These are phyloP conservation scores for Pachydiplax longipennis DNA, from an alignment of 2,888 invertebrate species.

Conservation along the genomic window DNA sequence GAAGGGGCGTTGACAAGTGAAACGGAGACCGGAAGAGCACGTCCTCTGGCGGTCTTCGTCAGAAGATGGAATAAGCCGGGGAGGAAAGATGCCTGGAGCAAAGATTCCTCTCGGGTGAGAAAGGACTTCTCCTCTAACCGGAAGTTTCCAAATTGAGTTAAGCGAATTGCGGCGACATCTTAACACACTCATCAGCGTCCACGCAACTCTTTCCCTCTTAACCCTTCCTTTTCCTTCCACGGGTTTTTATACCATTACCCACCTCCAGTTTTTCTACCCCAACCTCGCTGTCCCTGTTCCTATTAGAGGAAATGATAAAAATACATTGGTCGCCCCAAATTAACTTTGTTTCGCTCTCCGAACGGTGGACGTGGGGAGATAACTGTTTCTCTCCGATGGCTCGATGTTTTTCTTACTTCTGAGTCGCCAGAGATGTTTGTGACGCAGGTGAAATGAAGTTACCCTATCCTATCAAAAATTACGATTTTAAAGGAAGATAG, in stretches of 20 bases:
- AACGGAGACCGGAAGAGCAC: not conserved
- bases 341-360: no score
- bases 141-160: constrained; percentile 1
- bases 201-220: not conserved
- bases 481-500: no score
- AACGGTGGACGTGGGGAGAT: no score
- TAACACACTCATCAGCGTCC: not conserved
- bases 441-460: no score
- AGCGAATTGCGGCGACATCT: not conserved
- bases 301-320: not conserved
- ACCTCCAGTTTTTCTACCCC: not conserved
- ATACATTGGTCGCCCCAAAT: no score
- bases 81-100: not conserved
- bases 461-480: no score
- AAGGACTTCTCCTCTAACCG: not conserved
- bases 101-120: not conserved
- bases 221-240: not conserved
- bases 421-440: no score
- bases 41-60: not conserved
- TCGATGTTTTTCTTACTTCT: no score
- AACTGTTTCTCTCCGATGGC: no score
- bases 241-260: not conserved
- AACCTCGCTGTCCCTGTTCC: not conserved
- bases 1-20: not conserved
- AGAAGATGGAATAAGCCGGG: no score